Percentiles rank a stretch among this genome's conserved stretches.
phyloP scores from a whole-genome alignment of 2,888 invertebrate genomes.

The Limulus polyphemus region DNA sequence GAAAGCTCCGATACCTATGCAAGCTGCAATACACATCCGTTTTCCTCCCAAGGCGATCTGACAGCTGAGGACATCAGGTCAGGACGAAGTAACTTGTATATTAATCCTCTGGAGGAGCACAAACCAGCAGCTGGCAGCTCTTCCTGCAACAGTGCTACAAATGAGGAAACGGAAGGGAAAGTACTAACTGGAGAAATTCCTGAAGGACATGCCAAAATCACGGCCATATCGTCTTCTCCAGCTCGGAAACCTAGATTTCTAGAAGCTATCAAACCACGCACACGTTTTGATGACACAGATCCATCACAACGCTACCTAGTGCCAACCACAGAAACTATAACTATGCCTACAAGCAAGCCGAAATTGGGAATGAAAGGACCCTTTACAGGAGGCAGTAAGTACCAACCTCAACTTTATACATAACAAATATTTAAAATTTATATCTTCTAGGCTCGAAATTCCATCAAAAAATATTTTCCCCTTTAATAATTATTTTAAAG shows the following conservation, averaged over 20 bases:
- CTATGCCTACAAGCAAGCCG: constrained; percentile 11
- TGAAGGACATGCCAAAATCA: constrained; percentile 10
- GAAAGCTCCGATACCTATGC: constrained; percentile 86
- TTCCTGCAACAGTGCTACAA: not conserved
- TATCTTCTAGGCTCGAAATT: too few relatives aligned
- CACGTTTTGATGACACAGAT: constrained; percentile 24
- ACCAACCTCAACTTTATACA: too few relatives aligned
- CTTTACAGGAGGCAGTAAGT: constrained; percentile 17
- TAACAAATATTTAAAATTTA: too few relatives aligned
- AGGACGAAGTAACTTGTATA: constrained; percentile 14
- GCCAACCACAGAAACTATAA: constrained; percentile 8
- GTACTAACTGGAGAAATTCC: constrained; percentile 8
- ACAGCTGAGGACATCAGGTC: constrained; percentile 14
- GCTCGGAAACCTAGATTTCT: constrained; percentile 22
- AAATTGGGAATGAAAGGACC: constrained; percentile 19
- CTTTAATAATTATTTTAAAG: too few relatives aligned
- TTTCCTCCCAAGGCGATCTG: constrained; percentile 48
- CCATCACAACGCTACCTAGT: constrained; percentile 5
- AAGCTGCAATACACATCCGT: constrained; percentile 91
- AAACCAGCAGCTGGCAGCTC: not conserved
- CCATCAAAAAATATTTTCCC: too few relatives aligned
- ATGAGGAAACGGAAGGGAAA: constrained; percentile 10
- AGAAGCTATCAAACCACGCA: constrained; percentile 26
- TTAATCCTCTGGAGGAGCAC: constrained; percentile 23
- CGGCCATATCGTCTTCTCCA: constrained; percentile 11